Evolutionary conservation across 2,797 vertebrate genomes (phyloP).

Genomic region (Odontamblyopus lacepedii): DNA sequence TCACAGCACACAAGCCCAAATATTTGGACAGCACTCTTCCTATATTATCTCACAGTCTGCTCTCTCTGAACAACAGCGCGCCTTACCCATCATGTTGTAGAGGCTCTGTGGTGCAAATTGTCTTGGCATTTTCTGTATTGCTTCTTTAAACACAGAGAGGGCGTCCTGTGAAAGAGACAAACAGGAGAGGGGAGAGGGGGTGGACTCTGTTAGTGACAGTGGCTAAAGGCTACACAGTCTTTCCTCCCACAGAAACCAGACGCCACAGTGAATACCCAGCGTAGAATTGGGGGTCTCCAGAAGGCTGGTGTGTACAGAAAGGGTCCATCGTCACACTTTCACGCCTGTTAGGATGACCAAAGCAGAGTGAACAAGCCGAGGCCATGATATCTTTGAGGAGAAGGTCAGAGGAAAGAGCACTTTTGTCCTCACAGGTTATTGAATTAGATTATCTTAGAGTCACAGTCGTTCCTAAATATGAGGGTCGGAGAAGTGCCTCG

Average conservation of each 20-base stretch:
- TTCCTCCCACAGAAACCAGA: conserved; percentile 48
- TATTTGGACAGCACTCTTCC: background rate
- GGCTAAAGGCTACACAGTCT: conserved; percentile 39
- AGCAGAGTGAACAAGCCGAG: conserved; percentile 45
- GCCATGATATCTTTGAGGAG: conserved; percentile 40
- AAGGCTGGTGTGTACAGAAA: conserved; percentile 61
- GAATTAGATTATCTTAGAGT: conserved; percentile 34
- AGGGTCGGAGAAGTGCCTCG: conserved; percentile 27
- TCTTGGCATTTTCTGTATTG: conserved; percentile 97
- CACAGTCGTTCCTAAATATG: conserved; percentile 42
- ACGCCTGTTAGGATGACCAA: conserved; percentile 58
- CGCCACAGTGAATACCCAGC: conserved; percentile 60
- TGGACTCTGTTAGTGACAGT: conserved; percentile 35
- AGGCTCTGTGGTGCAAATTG: conserved; percentile 99
- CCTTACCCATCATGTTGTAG: conserved; percentile 99
- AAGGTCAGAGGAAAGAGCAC: conserved; percentile 46
- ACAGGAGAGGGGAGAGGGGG: conserved; percentile 30
- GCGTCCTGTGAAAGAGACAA: conserved; percentile 86
- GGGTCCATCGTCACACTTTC: conserved; percentile 58
- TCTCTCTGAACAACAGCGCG: conserved; percentile 27
- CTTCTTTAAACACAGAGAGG: conserved; percentile 92
- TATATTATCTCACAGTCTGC: conserved; percentile 2
- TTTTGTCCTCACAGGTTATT: conserved; percentile 38
- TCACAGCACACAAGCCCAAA: conserved; percentile 22
- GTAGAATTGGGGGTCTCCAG: conserved; percentile 65